Percentiles rank a stretch among this genome's conserved stretches.
phyloP scores from a whole-genome alignment of 2,113 vertebrate species.

The Calypte anna region DNA sequence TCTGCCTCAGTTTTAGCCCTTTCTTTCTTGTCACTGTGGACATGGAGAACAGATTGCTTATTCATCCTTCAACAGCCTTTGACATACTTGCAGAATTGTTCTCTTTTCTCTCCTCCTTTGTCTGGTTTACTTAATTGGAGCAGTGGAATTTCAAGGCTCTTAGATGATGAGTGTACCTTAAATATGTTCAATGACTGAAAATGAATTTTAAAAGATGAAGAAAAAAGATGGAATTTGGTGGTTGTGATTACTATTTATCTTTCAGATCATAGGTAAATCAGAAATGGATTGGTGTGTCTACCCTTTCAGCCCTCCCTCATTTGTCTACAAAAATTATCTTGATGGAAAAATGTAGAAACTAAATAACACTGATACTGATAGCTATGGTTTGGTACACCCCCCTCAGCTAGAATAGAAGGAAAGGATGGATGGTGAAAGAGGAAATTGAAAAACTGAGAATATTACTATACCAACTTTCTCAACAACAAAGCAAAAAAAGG shows the following conservation, averaged over 20 bases:
- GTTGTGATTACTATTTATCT: background rate
- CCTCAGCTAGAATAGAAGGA: conserved; percentile 29
- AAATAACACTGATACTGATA: background rate
- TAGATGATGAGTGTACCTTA: background rate
- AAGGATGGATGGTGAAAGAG: conserved; percentile 29
- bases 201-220: background rate
- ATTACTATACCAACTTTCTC: background rate
- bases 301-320: background rate
- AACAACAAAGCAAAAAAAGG: background rate
- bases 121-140: background rate
- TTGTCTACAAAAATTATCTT: background rate
- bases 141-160: background rate
- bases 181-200: conserved; percentile 15
- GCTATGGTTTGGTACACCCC: conserved; percentile 68
- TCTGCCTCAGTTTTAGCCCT: background rate
- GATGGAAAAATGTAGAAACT: background rate
- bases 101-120: background rate
- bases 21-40: background rate
- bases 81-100: background rate
- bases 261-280: background rate
- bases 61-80: background rate
- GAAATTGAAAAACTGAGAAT: background rate
- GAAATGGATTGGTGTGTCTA: background rate
- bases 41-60: background rate
- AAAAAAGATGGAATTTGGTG: background rate